Conservation (phyloP, 2,888 invertebrate species). For the Beris chalybata region DNA sequence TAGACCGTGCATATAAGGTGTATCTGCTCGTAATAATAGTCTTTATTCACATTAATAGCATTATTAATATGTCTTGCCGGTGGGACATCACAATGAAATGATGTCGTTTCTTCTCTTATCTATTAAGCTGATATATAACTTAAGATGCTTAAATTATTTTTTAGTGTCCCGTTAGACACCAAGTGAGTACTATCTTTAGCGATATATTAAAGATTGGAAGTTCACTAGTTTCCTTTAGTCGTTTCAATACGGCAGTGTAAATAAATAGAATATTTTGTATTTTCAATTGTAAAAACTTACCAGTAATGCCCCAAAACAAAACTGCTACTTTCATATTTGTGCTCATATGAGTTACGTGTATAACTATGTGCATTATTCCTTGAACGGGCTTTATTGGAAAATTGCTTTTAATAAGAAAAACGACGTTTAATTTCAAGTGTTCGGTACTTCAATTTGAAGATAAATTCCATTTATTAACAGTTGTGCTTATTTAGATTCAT, state of each 20-base stretch:
- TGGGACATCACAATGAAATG: conserved; percentile 8
- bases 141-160: conserved; percentile 1
- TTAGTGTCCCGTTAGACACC: conserved; percentile 24
- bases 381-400: conserved; percentile 53
- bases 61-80: conserved; percentile 1
- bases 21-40: background rate
- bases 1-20: background rate
- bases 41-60: background rate
- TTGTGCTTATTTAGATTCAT: conserved; percentile 5
- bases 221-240: background rate
- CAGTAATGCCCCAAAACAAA: background rate
- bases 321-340: background rate
- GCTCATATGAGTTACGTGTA: conserved; percentile 35
- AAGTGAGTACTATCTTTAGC: conserved; percentile 2
- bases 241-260: background rate
- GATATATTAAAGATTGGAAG: background rate
- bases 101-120: conserved; percentile 7
- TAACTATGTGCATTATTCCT: conserved; percentile 41
- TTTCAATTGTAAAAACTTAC: background rate
- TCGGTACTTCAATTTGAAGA: conserved; percentile 37
- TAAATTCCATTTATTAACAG: conserved; percentile 10
- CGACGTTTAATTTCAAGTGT: conserved; percentile 52
- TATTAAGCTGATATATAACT: conserved; percentile 15
- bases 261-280: background rate
- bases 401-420: conserved; percentile 56